Base-by-base conservation (phyloP, 2,888 invertebrate species). In the Adelphocoris suturalis region DNA sequence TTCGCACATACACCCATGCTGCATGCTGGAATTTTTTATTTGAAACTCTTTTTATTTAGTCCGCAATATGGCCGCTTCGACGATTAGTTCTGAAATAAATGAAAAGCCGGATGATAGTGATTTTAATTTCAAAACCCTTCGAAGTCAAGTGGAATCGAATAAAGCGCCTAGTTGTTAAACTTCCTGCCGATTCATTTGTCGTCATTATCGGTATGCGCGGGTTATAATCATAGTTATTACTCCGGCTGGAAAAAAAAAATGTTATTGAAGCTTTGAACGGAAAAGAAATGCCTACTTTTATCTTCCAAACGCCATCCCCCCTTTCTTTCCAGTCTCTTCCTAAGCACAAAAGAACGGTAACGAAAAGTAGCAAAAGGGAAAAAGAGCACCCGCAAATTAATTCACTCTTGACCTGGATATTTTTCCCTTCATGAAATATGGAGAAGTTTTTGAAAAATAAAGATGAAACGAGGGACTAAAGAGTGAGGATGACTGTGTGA, bases 361-460 rank as follows among this genome's bases (percentile, higher is more conserved):
- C 48, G 27, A 82, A 55, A 82, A 48, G 82, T 82, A 82, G 52
- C 82, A 37, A 37, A 16, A 61, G 46, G 19, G 37, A 85, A 16
- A n/a, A n/a, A 28, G 55, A 37, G 52, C 52, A 52, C 55, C 78
- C 78, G 0, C 52, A 55, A 88, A 88, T 88, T 88, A 88, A 88
- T 88, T 88, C 88, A 88, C 88, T 88, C 88, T 88, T 88, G 88
- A 88, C 88, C 88, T 78, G 78, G 88, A 88, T 88, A 88, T 88
- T 88, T 86, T 78, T 75, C 55, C 27, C 88, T 80, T 88, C 88
- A 88, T 88, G 88, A 88, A 88, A 88, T 88, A 88, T 88, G 88
- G 55, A 88, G 57, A 55, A 88, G 88, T 76, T 88, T 68, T 52
- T n/a, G 61, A 80, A 88, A 80, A 88, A 78, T 52, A 78, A 52